Evolutionary conservation across 2,888 invertebrate genomes (phyloP), one percentile per base, ranked within the genome.

Genomic region (Megastigmus dorsalis): DNA sequence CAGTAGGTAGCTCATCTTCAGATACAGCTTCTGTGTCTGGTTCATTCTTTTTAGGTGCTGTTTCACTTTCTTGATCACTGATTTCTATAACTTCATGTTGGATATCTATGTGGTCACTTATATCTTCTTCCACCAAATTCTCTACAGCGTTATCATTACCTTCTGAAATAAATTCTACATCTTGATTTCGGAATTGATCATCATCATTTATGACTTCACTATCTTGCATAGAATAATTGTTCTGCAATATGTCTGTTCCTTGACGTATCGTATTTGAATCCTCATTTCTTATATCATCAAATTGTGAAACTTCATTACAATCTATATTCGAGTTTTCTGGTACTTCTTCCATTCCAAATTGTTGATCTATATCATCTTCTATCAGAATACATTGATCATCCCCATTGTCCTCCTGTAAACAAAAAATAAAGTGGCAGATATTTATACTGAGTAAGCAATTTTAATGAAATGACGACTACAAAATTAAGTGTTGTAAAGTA

Each of bases 1-100:
- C 89, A 10, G 84, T 87, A 6, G 89, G 89, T 13, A 89, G 79
- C 86, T 95, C 95, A 88, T 95, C 95, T 86, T 95, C 95, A 0
- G 95, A 95, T 48, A 95, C 94, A 69, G 94, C 93, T 89, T 95
- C 95, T 0, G 95, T 94, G 85, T 95, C 95, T 59, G 94, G 93
- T 80, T 94, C 94, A 43, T 88, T 90, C 85, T 90, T 90, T 77
- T 85, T 86, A 20, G 80, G 57, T 0, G 84, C 84, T 3, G 85
- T 38, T 20, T 81, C 82, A 45, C 66, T 74, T 23, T 78, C 86
- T 0, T 80, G 70, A 26, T 83, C 80, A 66, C 78, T 79, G 33
- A 79, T 79, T 28, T 81, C 80, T 67, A 80, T 77, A 66, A 79
- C 76, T 43, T 79, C 82, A n/a, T n/a, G n/a, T 23, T 75, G 75